Base-by-base conservation (phyloP, 2,797 vertebrate genomes). In the Picus viridis region DNA sequence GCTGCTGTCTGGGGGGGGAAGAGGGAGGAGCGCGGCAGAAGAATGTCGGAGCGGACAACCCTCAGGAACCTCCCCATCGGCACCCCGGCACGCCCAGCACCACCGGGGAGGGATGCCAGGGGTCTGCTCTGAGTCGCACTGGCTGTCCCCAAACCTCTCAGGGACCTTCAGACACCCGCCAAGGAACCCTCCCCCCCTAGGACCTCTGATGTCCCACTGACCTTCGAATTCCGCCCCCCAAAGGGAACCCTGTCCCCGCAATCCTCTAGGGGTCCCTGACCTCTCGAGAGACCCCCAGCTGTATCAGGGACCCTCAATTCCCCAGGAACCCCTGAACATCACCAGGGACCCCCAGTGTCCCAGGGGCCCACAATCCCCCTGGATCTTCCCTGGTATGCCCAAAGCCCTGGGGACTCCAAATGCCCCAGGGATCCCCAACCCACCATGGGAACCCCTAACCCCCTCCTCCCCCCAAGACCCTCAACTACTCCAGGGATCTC, bases 21-120 rank as follows among this genome's bases (percentile, higher is more conserved):
- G 10, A 14, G 22, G 27, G 7, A 19, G 58, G 26, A 41, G 30
- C 27, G 26, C 9, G 54, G 7, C 27, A 29, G 16, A 10, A 15
- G 8, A 29, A 12, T n/a, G 30, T 56, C 2, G 18, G n/a, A 6
- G 23, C 23, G 5, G 7, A 12, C 49, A 19, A 36, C 49, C 27
- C 27, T 20, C 72, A 29, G 18, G 10, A 10, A 12, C 11, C 32
- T 32, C 18, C 39, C 34, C 39, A 6, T 15, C 6, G n/a, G 49
- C 43, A 23, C 64, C 41, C 65, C 12, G 4, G 68, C 9, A 19
- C 8, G 20, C 20, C n/a, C 47, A 30, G 72, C 3, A 26, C 18
- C 53, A 19, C 9, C 6, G 2, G 6, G 2, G 2, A 2, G 34
- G 24, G 8, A 8, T 3, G 8, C 8, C 3, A 0, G 10, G 39